Conservation (phyloP, 2,888 invertebrate species). For the Emmelina monodactyla region DNA sequence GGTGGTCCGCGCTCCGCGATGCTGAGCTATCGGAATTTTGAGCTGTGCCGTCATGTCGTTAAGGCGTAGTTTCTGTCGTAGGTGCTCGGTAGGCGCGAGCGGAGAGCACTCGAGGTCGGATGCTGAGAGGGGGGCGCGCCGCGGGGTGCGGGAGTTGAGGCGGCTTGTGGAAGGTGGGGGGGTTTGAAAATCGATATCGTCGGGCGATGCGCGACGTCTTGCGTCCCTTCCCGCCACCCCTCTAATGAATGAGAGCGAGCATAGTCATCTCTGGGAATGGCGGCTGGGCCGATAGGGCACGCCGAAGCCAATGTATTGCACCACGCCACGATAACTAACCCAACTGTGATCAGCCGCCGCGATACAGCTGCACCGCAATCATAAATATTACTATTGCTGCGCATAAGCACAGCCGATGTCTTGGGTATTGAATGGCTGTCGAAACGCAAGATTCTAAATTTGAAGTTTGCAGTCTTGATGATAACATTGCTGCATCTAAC, state of each 20-base stretch:
- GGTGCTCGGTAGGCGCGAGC: slow-evolving; percentile 61
- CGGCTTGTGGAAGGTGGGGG: slow-evolving; percentile 38
- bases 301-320: slow-evolving; percentile 28
- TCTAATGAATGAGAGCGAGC: slow-evolving; percentile 64
- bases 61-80: slow-evolving; percentile 61
- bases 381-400: too few relatives aligned
- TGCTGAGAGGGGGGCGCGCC: slow-evolving; percentile 56
- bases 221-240: slow-evolving; percentile 44
- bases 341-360: slow-evolving; percentile 29
- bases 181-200: slow-evolving; percentile 63
- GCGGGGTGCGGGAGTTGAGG: slow-evolving; percentile 36
- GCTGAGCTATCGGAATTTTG: slow-evolving; percentile 50
- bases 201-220: slow-evolving; percentile 65
- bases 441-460: too few relatives aligned
- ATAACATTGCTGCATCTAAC: too few relatives aligned
- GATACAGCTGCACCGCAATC: slow-evolving; percentile 20
- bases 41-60: slow-evolving; percentile 54
- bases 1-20: slow-evolving; percentile 29
- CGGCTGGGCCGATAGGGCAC: slow-evolving; percentile 43
- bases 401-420: too few relatives aligned
- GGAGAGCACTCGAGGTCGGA: slow-evolving; percentile 66
- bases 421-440: too few relatives aligned
- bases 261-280: slow-evolving; percentile 61
- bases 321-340: slow-evolving; percentile 34
- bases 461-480: too few relatives aligned